Conservation (phyloP, 2,113 vertebrate species). For the Gambusia affinis region DNA sequence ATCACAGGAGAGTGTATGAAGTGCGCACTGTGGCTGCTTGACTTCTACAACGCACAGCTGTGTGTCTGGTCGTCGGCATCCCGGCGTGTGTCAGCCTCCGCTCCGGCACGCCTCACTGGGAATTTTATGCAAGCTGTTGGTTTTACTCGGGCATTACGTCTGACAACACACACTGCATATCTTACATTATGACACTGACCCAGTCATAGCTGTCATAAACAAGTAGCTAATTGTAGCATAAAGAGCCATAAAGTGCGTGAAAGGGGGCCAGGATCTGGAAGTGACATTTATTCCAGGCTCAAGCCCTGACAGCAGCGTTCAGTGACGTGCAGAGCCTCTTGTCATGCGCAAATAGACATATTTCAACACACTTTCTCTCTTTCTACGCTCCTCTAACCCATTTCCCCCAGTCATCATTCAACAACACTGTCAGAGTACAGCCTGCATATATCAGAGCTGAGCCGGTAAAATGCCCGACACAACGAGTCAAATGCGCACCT, state of each 20-base stretch:
- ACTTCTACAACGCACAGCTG: constrained; percentile 70
- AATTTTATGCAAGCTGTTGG: constrained; percentile 35
- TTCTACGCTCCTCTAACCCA: constrained; percentile 54
- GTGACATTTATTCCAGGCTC: constrained; percentile 50
- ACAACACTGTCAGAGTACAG: constrained; percentile 56
- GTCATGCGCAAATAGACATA: constrained; percentile 59
- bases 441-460: constrained; percentile 58
- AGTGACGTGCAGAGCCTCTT: constrained; percentile 35
- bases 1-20: constrained; percentile 55
- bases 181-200: constrained; percentile 53
- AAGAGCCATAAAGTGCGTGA: constrained; percentile 37
- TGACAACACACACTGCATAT: constrained; percentile 27
- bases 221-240: constrained; percentile 59
- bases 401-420: constrained; percentile 74
- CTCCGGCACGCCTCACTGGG: constrained; percentile 4
- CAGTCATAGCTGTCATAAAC: constrained; percentile 53
- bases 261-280: constrained; percentile 40
- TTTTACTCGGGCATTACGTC: constrained; percentile 24
- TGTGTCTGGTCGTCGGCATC: constrained; percentile 46
- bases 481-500: constrained; percentile 67
- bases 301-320: constrained; percentile 50
- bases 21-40: constrained; percentile 51
- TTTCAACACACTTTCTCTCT: constrained; percentile 48
- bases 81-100: constrained; percentile 12
- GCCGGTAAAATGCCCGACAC: constrained; percentile 53